Percentiles rank a stretch among this genome's conserved stretches.
Evolutionary conservation across 1,140 invertebrate species (phyloP).

Genomic region (Drosophila mayri): DNA sequence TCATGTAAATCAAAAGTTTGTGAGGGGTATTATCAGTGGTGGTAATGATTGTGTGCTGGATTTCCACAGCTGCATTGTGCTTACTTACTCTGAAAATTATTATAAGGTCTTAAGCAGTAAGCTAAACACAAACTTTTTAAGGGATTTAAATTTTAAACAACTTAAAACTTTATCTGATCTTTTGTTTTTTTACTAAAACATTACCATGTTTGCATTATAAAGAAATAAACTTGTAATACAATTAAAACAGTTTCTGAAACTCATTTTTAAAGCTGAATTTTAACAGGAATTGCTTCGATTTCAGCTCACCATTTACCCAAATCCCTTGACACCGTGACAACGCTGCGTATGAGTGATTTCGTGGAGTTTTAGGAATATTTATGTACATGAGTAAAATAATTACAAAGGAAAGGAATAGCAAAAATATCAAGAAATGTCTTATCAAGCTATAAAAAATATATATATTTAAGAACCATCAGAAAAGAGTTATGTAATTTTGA

Average conservation of each 20-base stretch:
- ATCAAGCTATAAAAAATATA: background rate
- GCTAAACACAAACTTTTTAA: slow-evolving; percentile 6
- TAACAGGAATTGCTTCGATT: background rate
- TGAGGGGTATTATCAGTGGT: slow-evolving; percentile 4
- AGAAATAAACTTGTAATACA: background rate
- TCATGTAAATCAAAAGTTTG: slow-evolving; percentile 33
- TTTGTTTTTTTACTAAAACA: background rate
- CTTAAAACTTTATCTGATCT: background rate
- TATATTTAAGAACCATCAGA: too few species aligned
- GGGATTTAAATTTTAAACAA: background rate
- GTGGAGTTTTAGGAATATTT: too few species aligned
- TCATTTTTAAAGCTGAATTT: too few species aligned
- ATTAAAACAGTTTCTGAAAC: background rate
- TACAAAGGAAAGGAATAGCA: background rate
- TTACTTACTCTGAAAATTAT: slow-evolving; percentile 17
- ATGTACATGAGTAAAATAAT: background rate
- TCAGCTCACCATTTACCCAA: too few species aligned
- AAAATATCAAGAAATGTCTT: background rate
- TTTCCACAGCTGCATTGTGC: slow-evolving; percentile 5
- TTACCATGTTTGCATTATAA: background rate
- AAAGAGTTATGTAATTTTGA: too few species aligned
- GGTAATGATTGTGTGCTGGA: slow-evolving; percentile 19
- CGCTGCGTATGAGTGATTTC: background rate
- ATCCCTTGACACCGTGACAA: background rate
- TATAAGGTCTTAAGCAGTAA: slow-evolving; percentile 4